Evolutionary conservation across 2,113 vertebrate genomes (phyloP).

Genomic region (Regulus satrapa): DNA sequence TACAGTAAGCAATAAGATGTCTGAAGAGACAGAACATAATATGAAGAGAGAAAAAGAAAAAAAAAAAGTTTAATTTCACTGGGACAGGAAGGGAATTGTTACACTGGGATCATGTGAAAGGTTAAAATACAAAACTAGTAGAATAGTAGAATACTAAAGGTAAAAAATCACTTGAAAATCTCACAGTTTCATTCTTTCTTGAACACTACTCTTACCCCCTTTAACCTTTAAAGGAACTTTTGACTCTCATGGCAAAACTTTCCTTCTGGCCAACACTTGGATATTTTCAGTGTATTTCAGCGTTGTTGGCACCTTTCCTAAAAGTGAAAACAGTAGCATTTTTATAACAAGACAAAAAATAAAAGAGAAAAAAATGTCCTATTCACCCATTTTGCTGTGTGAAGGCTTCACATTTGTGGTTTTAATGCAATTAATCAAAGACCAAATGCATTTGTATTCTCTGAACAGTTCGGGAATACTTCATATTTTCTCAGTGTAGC

Average conservation of each 20-base stretch:
- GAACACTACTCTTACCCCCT: rapidly evolving
- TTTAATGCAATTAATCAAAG: slow-evolving; percentile 49
- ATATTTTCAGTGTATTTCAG: slow-evolving; percentile 26
- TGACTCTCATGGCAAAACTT: background rate
- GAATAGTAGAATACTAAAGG: background rate
- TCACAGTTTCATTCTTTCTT: background rate
- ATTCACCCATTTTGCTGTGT: slow-evolving; percentile 3
- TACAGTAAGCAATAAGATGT: background rate
- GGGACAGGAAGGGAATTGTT: background rate
- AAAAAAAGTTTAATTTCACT: background rate
- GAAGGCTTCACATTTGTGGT: slow-evolving; percentile 2
- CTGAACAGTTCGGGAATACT: background rate
- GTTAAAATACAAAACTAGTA: background rate
- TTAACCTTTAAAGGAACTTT: background rate
- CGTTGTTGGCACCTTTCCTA: slow-evolving; percentile 24
- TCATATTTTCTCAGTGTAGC: background rate
- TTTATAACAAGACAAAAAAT: slow-evolving; percentile 27
- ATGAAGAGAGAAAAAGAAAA: background rate
- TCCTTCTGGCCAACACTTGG: slow-evolving; percentile 1
- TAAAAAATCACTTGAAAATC: background rate
- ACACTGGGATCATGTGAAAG: background rate
- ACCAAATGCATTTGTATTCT: slow-evolving; percentile 42
- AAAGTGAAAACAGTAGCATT: slow-evolving; percentile 7
- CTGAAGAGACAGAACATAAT: background rate
- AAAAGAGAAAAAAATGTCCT: slow-evolving; percentile 36